Conservation (phyloP, 1,140 invertebrate species). For the Hycleus cichorii region DNA sequence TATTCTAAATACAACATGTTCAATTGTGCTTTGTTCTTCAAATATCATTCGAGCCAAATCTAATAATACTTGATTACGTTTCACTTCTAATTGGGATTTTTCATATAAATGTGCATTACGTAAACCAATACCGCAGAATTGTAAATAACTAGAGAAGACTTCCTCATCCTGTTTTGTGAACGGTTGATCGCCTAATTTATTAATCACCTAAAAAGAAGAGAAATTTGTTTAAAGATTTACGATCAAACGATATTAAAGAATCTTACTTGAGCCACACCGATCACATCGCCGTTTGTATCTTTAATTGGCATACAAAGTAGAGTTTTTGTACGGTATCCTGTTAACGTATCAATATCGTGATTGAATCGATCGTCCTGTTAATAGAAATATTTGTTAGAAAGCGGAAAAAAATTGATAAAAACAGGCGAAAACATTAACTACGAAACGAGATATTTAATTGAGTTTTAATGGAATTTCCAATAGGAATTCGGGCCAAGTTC, state of each 20-base stretch:
- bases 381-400: constrained; percentile 19
- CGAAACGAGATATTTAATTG: background rate
- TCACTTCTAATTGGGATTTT: constrained; percentile 87
- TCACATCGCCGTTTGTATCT: constrained; percentile 87
- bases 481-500: too few relatives aligned
- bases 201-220: constrained; percentile 67
- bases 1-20: constrained; percentile 90
- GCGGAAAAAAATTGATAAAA: background rate
- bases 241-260: background rate
- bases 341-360: constrained; percentile 84
- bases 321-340: constrained; percentile 87
- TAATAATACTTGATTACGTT: constrained; percentile 88
- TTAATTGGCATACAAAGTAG: constrained; percentile 95
- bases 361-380: constrained; percentile 84
- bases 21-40: constrained; percentile 93
- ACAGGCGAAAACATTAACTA: background rate
- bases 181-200: constrained; percentile 75
- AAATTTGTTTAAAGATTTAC: constrained; percentile 2
- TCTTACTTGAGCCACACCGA: constrained; percentile 83
- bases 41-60: constrained; percentile 94
- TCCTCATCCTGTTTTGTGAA: constrained; percentile 83
- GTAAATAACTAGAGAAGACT: constrained; percentile 85
- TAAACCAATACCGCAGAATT: constrained; percentile 92
- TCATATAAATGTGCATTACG: constrained; percentile 92
- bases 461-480: too few relatives aligned